Conservation (phyloP, 2,113 vertebrate genomes). For the Tyto alba region DNA sequence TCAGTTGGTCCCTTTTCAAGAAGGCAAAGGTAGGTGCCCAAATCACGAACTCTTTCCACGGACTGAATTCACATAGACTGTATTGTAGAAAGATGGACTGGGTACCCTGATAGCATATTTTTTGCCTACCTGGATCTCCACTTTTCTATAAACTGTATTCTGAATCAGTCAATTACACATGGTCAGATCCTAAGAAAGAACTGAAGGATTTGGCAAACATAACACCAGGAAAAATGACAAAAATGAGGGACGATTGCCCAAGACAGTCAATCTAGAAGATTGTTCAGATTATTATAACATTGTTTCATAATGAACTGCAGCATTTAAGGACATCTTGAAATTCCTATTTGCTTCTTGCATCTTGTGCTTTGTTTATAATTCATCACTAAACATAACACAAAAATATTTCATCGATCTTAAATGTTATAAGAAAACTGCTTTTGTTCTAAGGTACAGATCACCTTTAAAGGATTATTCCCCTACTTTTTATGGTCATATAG, state of each 20-base stretch:
- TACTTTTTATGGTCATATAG: constrained; percentile 54
- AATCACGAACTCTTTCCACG: background rate
- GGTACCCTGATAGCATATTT: background rate
- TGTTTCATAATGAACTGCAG: constrained; percentile 53
- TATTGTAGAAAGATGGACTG: background rate
- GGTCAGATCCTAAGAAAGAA: background rate
- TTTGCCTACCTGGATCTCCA: background rate
- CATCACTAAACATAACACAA: constrained; percentile 32
- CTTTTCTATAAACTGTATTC: background rate
- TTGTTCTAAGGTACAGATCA: constrained; percentile 38
- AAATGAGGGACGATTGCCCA: constrained; percentile 19
- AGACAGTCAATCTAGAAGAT: constrained; percentile 39
- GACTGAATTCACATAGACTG: background rate
- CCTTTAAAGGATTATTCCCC: constrained; percentile 2
- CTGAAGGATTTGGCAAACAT: constrained; percentile 28
- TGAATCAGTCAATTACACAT: background rate
- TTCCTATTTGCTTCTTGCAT: constrained; percentile 23
- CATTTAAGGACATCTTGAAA: constrained; percentile 57
- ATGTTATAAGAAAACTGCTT: constrained; percentile 46
- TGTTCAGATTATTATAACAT: constrained; percentile 18
- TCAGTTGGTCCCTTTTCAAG: constrained; percentile 39
- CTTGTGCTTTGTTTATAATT: constrained; percentile 52
- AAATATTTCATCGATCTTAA: constrained; percentile 38
- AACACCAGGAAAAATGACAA: constrained; percentile 42
- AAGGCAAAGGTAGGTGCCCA: constrained; percentile 36